Conservation (phyloP, 2,797 vertebrate species). For the Coregonus sp. region DNA sequence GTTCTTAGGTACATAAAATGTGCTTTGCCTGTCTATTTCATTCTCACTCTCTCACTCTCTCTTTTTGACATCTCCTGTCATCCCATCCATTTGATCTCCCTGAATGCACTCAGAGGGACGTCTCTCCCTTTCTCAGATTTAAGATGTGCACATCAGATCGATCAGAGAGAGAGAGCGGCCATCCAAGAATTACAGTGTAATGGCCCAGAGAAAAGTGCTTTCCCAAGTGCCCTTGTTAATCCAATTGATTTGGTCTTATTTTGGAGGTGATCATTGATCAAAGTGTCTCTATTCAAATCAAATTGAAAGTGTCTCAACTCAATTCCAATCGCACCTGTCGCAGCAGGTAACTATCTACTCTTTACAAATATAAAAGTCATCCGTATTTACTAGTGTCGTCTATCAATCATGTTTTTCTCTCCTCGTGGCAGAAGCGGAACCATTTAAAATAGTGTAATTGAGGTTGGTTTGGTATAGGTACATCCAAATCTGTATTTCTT, state of each 20-base stretch:
- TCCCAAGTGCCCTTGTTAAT: neutral
- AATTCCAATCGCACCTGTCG: neutral
- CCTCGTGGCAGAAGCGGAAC: neutral
- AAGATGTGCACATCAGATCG: conserved; percentile 17
- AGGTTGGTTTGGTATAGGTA: neutral
- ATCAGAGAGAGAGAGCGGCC: conserved; percentile 39
- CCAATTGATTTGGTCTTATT: conserved; percentile 5
- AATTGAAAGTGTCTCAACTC: neutral
- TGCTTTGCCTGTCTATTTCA: neutral
- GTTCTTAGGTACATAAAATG: neutral
- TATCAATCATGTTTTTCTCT: neutral
- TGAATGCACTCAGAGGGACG: neutral
- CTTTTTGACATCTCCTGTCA: neutral
- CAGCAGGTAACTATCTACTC: neutral
- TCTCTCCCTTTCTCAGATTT: conserved; percentile 38
- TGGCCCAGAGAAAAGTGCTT: conserved; percentile 6
- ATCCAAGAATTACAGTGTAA: conserved; percentile 20
- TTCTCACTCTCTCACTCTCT: neutral
- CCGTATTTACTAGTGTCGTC: neutral
- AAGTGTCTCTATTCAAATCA: neutral
- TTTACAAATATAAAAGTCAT: neutral
- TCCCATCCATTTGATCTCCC: neutral
- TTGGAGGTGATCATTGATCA: neutral
- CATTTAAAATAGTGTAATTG: neutral
- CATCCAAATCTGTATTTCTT: neutral